A percentile compares a stretch with the other conserved stretches of the same genome.
Conservation (phyloP, 2,113 vertebrate genomes). For the Erythrocercus mccallii region DNA sequence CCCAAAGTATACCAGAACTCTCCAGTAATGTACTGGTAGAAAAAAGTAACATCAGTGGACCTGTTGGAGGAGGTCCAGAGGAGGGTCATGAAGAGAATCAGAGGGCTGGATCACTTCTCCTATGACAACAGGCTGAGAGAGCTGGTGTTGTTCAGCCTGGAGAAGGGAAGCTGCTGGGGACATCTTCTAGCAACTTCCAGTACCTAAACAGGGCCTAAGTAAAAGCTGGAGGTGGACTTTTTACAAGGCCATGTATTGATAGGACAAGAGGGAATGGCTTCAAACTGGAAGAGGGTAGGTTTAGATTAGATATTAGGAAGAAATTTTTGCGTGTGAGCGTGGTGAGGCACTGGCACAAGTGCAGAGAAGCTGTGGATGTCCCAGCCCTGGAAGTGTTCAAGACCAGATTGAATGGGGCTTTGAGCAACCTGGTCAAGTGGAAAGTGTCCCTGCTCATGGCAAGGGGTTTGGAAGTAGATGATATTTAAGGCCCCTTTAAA, state of each 20-base stretch:
- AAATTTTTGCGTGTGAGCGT: background rate
- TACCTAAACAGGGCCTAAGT: background rate
- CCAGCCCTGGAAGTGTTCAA: background rate
- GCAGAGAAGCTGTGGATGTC: background rate
- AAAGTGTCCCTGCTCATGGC: background rate
- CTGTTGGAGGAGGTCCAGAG: background rate
- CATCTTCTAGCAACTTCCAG: background rate
- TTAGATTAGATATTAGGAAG: background rate
- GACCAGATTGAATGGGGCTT: background rate
- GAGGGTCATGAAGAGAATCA: background rate
- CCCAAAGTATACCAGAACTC: background rate
- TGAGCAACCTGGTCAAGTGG: background rate
- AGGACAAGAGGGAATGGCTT: background rate
- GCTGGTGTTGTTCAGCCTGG: rapidly evolving
- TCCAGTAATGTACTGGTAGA: background rate
- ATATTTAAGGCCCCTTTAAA: background rate
- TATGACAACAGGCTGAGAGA: background rate
- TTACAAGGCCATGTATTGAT: background rate
- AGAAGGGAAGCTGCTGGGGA: background rate
- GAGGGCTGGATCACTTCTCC: background rate
- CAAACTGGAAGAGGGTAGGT: background rate
- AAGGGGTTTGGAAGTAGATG: background rate
- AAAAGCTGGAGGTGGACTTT: background rate
- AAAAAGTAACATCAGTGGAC: background rate
- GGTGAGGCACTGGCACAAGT: background rate